These are phyloP conservation scores for Ypsolopha sequella DNA, from an alignment of 2,888 invertebrate species.

Conservation along the genomic window DNA sequence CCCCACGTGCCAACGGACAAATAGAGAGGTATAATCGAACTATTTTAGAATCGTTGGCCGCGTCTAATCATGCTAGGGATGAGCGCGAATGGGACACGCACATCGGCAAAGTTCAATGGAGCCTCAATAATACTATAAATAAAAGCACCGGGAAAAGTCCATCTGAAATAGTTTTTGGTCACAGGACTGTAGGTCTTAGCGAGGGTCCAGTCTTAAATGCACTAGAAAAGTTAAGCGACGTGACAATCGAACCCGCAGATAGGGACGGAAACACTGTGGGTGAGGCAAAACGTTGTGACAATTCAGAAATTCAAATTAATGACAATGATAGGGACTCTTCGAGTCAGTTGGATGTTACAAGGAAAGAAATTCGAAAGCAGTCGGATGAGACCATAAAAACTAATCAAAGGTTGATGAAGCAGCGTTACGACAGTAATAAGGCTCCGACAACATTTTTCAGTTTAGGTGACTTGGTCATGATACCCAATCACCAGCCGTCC, in stretches of 20 bases:
- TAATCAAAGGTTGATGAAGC: background rate
- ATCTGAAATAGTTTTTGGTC: background rate
- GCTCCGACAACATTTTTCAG: conserved; percentile 1
- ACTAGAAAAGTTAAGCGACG: too few relatives aligned
- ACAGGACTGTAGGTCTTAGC: background rate
- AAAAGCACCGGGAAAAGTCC: background rate
- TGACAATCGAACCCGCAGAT: too few relatives aligned
- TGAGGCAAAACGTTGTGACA: too few relatives aligned
- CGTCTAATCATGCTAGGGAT: background rate
- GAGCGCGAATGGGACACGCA: background rate
- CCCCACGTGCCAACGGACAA: background rate
- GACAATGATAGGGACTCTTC: too few relatives aligned
- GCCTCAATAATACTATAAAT: background rate
- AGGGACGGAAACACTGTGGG: too few relatives aligned
- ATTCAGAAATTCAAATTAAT: too few relatives aligned
- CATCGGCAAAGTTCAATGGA: background rate
- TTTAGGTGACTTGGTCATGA: conserved; percentile 1
- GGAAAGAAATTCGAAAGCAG: background rate
- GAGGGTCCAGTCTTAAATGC: too few relatives aligned
- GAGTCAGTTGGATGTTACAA: background rate
- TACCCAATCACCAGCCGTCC: background rate
- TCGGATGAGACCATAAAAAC: background rate
- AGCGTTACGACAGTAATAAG: background rate
- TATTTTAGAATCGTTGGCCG: background rate
- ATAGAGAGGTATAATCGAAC: background rate